These are phyloP conservation scores for Globia sparganii DNA, from an alignment of 2,888 invertebrate species.

Conservation along the genomic window DNA sequence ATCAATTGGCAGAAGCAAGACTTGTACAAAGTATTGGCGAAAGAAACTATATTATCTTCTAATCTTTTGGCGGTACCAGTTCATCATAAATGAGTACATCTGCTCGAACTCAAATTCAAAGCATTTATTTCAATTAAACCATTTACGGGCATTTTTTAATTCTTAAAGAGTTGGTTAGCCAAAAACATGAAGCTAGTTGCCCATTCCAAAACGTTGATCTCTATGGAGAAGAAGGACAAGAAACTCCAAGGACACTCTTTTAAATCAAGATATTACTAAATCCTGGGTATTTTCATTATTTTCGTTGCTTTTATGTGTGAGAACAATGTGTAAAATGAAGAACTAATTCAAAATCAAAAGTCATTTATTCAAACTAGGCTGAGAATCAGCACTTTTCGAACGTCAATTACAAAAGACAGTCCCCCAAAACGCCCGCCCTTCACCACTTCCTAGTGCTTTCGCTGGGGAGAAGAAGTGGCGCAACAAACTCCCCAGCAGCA, in stretches of 20 bases:
- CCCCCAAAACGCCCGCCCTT: too few species aligned
- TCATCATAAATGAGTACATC: neutral
- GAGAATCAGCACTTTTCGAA: too few species aligned
- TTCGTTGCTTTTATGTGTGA: neutral
- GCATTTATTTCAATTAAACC: neutral
- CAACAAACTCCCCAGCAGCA: too few species aligned
- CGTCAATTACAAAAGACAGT: too few species aligned
- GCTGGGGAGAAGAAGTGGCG: too few species aligned
- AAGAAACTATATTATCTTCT: neutral
- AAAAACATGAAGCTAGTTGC: neutral
- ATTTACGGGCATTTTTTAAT: neutral
- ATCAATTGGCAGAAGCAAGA: slow-evolving; percentile 8
- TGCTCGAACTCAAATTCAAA: neutral
- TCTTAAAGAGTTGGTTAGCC: neutral
- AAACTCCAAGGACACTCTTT: neutral
- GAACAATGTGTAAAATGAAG: neutral
- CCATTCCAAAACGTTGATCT: neutral
- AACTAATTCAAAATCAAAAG: neutral
- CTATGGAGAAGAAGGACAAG: neutral
- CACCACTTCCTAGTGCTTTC: too few species aligned
- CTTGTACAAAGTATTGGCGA: slow-evolving; percentile 10
- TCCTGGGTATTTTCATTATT: neutral
- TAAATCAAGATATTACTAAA: neutral
- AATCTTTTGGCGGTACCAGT: slow-evolving; percentile 13
- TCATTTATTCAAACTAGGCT: too few species aligned